These are phyloP conservation scores for Bombus huntii DNA, from an alignment of 1,140 invertebrate species.

Conservation along the genomic window DNA sequence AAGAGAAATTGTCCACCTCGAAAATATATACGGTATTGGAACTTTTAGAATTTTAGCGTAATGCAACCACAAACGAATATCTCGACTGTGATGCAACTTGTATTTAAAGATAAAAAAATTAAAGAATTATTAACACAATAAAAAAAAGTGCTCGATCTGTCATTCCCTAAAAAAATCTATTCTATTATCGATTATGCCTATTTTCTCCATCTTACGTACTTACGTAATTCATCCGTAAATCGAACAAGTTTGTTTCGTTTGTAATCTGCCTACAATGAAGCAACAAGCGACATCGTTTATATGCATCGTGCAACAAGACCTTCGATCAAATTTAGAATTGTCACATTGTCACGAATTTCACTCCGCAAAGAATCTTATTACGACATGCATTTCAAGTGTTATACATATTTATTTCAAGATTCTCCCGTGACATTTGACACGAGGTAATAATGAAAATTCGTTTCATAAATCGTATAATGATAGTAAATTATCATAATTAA, in stretches of 20 bases:
- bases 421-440: neutral
- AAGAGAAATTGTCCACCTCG: too few species aligned
- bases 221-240: neutral
- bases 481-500: neutral
- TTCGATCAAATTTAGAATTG: neutral
- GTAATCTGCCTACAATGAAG: neutral
- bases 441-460: neutral
- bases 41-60: too few species aligned
- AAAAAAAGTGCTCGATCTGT: neutral
- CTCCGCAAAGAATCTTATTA: neutral
- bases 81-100: neutral
- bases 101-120: neutral
- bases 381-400: too few species aligned
- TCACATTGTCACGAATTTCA: neutral
- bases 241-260: neutral
- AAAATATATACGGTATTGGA: too few species aligned
- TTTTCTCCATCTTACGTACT: neutral
- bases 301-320: slow-evolving; percentile 31
- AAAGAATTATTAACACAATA: neutral
- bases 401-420: slow-evolving; percentile 28
- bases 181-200: neutral
- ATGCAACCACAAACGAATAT: too few species aligned
- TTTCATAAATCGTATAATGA: neutral
- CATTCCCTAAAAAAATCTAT: neutral
- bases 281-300: slow-evolving; percentile 3